phyloP scores from a whole-genome alignment of 2,888 invertebrate species.

The Scrobipalpa atriplicella region DNA sequence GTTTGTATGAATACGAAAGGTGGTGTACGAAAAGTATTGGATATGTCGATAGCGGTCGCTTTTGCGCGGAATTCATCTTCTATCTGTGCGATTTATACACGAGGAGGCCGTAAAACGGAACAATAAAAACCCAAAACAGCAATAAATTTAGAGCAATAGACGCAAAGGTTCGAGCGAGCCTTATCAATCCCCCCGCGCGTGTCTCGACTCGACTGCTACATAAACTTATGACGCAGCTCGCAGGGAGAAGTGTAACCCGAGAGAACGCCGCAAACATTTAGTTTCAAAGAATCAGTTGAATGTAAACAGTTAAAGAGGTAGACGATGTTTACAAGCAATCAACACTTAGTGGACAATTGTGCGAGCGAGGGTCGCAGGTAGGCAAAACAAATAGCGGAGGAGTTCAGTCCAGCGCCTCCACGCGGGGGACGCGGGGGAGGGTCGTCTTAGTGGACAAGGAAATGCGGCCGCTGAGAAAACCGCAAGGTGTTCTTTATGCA shows the following conservation, averaged over 20 bases:
- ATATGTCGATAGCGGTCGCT: conserved; percentile 74
- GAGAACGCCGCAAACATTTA: conserved; percentile 29
- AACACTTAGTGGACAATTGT: conserved; percentile 78
- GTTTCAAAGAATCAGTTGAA: conserved; percentile 42
- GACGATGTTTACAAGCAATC: conserved; percentile 77
- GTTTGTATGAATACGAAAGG: conserved; percentile 50
- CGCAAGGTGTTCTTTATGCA: conserved; percentile 75
- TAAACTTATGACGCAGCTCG: conserved; percentile 73
- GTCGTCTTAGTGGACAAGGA: conserved; percentile 74
- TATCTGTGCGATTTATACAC: conserved; percentile 81
- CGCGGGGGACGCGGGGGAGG: conserved; percentile 52
- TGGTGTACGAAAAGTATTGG: conserved; percentile 58
- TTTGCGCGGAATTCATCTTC: conserved; percentile 77
- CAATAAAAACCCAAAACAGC: conserved; percentile 84
- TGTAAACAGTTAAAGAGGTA: conserved; percentile 64
- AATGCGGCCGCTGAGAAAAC: conserved; percentile 64
- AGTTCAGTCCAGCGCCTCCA: conserved; percentile 60
- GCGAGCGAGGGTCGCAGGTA: conserved; percentile 74
- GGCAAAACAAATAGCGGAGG: conserved; percentile 75
- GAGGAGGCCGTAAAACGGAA: conserved; percentile 82
- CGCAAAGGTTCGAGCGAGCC: conserved; percentile 80
- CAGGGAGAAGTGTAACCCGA: conserved; percentile 1
- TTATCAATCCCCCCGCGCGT: conserved; percentile 81
- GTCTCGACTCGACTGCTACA: conserved; percentile 71
- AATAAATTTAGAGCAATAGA: conserved; percentile 83